A percentile compares a stretch with the other conserved stretches of the same genome.
Conservation (phyloP, 2,113 vertebrate genomes). For the Erythrolamprus reginae region DNA sequence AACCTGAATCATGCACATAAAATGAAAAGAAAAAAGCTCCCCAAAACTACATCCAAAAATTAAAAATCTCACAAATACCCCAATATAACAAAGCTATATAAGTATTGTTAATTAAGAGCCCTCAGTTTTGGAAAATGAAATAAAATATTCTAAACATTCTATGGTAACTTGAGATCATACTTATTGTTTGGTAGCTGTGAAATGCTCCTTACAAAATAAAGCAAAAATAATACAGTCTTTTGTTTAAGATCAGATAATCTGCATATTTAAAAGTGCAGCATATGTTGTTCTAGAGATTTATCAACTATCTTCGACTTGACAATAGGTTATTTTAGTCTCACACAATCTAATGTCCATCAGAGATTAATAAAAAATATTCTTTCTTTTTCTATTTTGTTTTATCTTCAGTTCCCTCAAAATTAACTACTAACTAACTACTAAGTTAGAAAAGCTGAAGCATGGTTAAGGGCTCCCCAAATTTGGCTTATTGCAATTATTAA, state of each 20-base stretch:
- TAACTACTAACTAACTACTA: background rate
- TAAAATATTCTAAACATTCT: slow-evolving; percentile 22
- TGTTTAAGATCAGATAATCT: background rate
- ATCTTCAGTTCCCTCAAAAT: background rate
- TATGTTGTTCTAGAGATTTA: background rate
- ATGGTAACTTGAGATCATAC: slow-evolving; percentile 10
- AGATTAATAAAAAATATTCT: background rate
- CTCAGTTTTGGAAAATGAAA: background rate
- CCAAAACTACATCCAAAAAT: background rate
- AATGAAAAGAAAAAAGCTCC: slow-evolving; percentile 1
- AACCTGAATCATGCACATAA: background rate
- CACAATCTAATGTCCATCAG: background rate
- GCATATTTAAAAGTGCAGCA: background rate
- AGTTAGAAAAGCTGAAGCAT: background rate
- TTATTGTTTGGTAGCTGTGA: slow-evolving; percentile 11
- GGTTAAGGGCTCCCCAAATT: background rate
- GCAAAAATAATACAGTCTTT: background rate
- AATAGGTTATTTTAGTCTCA: background rate
- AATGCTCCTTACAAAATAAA: slow-evolving; percentile 6
- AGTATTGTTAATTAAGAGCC: background rate
- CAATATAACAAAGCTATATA: background rate
- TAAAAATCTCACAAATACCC: background rate
- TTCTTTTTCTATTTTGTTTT: background rate
- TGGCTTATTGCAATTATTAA: background rate
- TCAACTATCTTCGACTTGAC: background rate